phyloP scores from a whole-genome alignment of 2,888 invertebrate genomes.

The Drosophila atripex region DNA sequence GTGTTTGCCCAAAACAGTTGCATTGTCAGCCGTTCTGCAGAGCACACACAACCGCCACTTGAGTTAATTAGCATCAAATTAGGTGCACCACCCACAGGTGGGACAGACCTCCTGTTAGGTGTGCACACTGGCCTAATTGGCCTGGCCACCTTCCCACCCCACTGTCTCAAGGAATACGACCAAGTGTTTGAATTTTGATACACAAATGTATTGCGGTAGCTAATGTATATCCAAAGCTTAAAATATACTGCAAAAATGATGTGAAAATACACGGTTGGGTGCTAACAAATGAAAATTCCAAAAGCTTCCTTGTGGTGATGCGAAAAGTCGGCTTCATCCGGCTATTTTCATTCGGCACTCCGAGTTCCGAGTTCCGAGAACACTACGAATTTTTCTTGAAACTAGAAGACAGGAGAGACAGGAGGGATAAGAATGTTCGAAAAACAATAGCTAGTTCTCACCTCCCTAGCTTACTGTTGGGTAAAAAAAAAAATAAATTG shows the following conservation, averaged over 20 bases:
- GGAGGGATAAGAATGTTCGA: no score
- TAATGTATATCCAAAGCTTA: no score
- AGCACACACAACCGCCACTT: conserved; percentile 4
- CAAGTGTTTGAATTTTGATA: neutral
- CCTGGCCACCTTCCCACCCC: neutral
- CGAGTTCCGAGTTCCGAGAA: no score
- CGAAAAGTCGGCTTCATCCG: neutral
- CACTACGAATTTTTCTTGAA: neutral
- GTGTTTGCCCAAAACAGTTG: neutral
- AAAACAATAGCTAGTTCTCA: no score
- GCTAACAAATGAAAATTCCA: neutral
- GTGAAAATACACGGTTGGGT: no score
- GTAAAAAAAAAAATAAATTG: no score
- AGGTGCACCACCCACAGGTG: neutral
- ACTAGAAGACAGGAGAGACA: neutral
- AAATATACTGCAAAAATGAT: no score
- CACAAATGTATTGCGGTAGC: no score
- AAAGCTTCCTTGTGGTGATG: neutral
- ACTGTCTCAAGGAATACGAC: neutral
- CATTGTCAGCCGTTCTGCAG: conserved; percentile 20
- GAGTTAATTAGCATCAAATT: conserved; percentile 1
- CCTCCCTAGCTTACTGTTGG: no score
- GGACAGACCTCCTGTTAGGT: no score
- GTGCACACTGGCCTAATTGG: neutral
- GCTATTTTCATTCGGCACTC: neutral